These are phyloP conservation scores for Leptinotarsa undecemlineata DNA, from an alignment of 1,140 invertebrate genomes.

Conservation along the genomic window DNA sequence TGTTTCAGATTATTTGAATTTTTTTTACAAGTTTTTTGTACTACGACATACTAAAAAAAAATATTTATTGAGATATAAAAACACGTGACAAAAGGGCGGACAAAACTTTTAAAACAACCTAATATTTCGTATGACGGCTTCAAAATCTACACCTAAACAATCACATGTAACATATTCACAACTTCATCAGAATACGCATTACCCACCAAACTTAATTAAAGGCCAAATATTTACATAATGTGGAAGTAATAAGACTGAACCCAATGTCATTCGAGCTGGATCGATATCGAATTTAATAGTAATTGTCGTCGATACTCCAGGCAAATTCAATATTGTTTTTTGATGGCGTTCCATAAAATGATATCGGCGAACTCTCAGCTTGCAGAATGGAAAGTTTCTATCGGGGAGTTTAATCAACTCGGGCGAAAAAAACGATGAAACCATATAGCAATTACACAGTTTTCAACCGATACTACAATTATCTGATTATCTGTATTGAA, in stretches of 20 bases:
- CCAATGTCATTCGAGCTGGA: neutral
- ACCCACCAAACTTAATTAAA: neutral
- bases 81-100: too few species aligned
- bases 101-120: too few species aligned
- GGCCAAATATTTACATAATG: slow-evolving; percentile 5
- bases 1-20: too few species aligned
- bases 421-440: too few species aligned
- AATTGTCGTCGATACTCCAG: neutral
- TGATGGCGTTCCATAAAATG: slow-evolving; percentile 4
- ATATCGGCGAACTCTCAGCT: neutral
- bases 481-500: too few species aligned
- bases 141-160: neutral
- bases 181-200: neutral
- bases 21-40: too few species aligned
- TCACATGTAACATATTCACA: neutral
- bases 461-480: too few species aligned
- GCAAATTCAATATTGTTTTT: slow-evolving; percentile 4
- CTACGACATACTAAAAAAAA: too few species aligned
- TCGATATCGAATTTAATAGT: neutral
- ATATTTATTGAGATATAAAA: too few species aligned
- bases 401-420: neutral
- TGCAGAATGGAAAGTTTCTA: neutral
- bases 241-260: neutral
- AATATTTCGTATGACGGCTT: neutral
- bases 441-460: too few species aligned